These are phyloP conservation scores for Palloptera scutellata DNA, from an alignment of 2,888 invertebrate species.

Conservation along the genomic window DNA sequence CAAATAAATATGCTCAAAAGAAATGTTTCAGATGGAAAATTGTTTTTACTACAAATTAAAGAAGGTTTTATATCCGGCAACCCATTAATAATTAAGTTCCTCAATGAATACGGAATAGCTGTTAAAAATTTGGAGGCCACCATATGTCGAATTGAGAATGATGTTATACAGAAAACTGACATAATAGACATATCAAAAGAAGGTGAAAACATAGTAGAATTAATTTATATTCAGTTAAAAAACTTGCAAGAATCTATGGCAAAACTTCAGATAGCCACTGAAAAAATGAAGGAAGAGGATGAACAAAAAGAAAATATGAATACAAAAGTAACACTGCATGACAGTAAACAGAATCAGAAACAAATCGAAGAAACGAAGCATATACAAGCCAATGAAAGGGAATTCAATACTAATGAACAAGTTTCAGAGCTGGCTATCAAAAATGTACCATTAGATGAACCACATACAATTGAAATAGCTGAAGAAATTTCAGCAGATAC, in stretches of 20 bases:
- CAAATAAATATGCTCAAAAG: constrained; percentile 44
- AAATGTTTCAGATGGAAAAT: constrained; percentile 48
- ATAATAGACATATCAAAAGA: constrained; percentile 42
- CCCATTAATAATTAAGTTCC: constrained; percentile 44
- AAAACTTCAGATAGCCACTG: background rate
- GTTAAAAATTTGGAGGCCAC: constrained; percentile 49
- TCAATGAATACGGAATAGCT: constrained; percentile 48
- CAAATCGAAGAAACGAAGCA: constrained; percentile 1
- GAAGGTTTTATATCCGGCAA: constrained; percentile 49
- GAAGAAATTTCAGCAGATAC: background rate
- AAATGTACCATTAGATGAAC: no score
- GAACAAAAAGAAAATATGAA: background rate
- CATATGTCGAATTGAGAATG: constrained; percentile 46
- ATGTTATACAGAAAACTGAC: constrained; percentile 47
- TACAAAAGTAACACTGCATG: constrained; percentile 13
- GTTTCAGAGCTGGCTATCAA: constrained; percentile 2
- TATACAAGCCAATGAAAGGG: constrained; percentile 13
- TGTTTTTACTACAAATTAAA: constrained; percentile 51
- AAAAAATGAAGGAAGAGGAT: constrained; percentile 3
- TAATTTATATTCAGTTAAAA: constrained; percentile 49
- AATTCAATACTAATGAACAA: constrained; percentile 15
- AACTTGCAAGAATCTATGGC: constrained; percentile 46
- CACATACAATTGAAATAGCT: background rate
- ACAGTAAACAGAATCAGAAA: constrained; percentile 1
- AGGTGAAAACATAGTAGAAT: constrained; percentile 48